phyloP scores from a whole-genome alignment of 1,140 invertebrate species.

The Caenorhabditis latens region DNA sequence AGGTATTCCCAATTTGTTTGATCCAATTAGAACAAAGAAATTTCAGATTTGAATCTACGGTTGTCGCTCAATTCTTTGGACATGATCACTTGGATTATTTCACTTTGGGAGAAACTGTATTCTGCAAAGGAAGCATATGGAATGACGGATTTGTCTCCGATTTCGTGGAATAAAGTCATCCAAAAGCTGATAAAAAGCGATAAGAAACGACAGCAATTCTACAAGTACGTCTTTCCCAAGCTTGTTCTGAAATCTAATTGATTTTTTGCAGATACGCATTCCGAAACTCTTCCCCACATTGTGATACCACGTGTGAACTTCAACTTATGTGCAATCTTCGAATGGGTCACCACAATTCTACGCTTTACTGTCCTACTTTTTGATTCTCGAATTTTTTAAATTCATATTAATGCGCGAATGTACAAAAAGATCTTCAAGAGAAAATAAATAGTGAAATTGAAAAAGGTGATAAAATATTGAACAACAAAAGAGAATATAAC shows the following conservation, averaged over 20 bases:
- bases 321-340: slow-evolving; percentile 70
- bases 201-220: slow-evolving; percentile 55
- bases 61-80: slow-evolving; percentile 93
- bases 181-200: slow-evolving; percentile 37
- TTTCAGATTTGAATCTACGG: slow-evolving; percentile 87
- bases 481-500: no score
- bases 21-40: neutral
- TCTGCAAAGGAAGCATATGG: slow-evolving; percentile 71
- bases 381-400: neutral
- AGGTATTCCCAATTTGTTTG: slow-evolving; percentile 74
- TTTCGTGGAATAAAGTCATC: slow-evolving; percentile 68
- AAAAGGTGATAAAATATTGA: neutral
- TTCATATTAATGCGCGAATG: neutral
- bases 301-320: slow-evolving; percentile 67
- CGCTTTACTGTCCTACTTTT: slow-evolving; percentile 67
- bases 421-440: neutral
- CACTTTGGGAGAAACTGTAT: slow-evolving; percentile 80
- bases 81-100: slow-evolving; percentile 96
- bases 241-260: neutral
- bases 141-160: slow-evolving; percentile 69
- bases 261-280: slow-evolving; percentile 71
- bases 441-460: slow-evolving; percentile 31
- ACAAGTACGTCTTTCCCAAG: slow-evolving; percentile 28
- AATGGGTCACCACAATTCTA: slow-evolving; percentile 73
- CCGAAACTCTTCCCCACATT: slow-evolving; percentile 64